phyloP scores from a whole-genome alignment of 2,888 invertebrate genomes.

The Penaeus monodon region DNA sequence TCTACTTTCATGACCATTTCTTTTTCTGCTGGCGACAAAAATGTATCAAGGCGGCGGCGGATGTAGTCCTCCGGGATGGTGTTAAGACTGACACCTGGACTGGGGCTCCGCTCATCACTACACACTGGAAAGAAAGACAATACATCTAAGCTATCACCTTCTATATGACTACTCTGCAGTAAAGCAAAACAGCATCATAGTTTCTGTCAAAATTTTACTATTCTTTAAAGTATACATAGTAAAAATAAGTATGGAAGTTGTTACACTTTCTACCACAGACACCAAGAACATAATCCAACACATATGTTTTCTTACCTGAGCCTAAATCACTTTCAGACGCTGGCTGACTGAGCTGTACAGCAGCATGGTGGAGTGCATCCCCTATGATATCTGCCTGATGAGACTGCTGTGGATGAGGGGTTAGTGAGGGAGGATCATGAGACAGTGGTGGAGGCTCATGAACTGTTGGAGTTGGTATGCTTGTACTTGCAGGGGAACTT shows the following conservation, averaged over 20 bases:
- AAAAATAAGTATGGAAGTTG: background rate
- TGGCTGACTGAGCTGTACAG: slow-evolving; percentile 50
- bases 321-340: slow-evolving; percentile 68
- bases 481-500: slow-evolving; percentile 56
- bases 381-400: slow-evolving; percentile 41
- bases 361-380: slow-evolving; percentile 51
- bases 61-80: slow-evolving; percentile 45
- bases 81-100: slow-evolving; percentile 49
- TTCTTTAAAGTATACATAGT: background rate
- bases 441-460: slow-evolving; percentile 45
- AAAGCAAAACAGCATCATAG: too few species aligned
- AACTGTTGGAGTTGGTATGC: slow-evolving; percentile 53
- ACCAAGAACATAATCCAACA: background rate
- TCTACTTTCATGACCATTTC: slow-evolving; percentile 79
- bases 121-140: slow-evolving; percentile 48
- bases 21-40: slow-evolving; percentile 70
- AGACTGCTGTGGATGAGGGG: slow-evolving; percentile 10
- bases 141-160: background rate
- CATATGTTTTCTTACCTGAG: slow-evolving; percentile 65
- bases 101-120: slow-evolving; percentile 60
- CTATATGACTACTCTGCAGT: too few species aligned
- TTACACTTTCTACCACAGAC: background rate
- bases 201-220: too few species aligned
- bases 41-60: slow-evolving; percentile 67
- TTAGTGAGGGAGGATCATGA: slow-evolving; percentile 10